Base-by-base conservation (phyloP, 2,113 vertebrate genomes). In the Nycticryphes semicollaris region DNA sequence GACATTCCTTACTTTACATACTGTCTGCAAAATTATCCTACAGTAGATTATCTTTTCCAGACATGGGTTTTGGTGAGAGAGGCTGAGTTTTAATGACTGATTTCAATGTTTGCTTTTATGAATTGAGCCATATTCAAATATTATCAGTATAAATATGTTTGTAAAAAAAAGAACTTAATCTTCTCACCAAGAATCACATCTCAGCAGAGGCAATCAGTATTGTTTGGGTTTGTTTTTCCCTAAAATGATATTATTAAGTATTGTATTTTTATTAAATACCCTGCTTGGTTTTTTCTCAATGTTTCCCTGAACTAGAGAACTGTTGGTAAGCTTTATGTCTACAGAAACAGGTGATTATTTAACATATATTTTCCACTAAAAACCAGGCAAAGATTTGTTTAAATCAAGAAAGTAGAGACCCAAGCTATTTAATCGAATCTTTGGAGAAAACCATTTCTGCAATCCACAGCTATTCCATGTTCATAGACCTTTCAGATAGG, bases 31-130 rank as follows among this genome's bases (percentile, higher is more conserved):
- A 91, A 66, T 82, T 82, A 77, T 68, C 25, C 37, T 63, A 41
- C 13, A 57, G 12, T 62, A 84, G 54, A 50, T 87, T 59, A 54
- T 62, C 19, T 66, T 95, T 86, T 92, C n/a, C 45, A 90, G 57
- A 54, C 24, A 43, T 51, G 11, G 7, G 2, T 39, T 92, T 94
- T 82, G 17, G 43, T 63, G 50, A 79, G 21, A 64, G 19, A 78
- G 20, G 56, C 18, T 51, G 50, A 76, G n/a, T 62, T 85, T 83
- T 79, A 85, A 53, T 68, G 51, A 89, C 11, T 48, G 13, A 68
- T 89, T 82, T 93, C 73, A 76, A 14, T 77, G 60, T 92, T 95
- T 95, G 22, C 50, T 94, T 74, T 81, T 79, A 85, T 53, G 57
- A 85, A 96, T 76, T 85, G 30, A 91, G 48, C 51, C 24, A 8